Percentiles rank a stretch among this genome's conserved stretches.
phyloP scores from a whole-genome alignment of 2,797 vertebrate species.

The Centroberyx gerrardi region DNA sequence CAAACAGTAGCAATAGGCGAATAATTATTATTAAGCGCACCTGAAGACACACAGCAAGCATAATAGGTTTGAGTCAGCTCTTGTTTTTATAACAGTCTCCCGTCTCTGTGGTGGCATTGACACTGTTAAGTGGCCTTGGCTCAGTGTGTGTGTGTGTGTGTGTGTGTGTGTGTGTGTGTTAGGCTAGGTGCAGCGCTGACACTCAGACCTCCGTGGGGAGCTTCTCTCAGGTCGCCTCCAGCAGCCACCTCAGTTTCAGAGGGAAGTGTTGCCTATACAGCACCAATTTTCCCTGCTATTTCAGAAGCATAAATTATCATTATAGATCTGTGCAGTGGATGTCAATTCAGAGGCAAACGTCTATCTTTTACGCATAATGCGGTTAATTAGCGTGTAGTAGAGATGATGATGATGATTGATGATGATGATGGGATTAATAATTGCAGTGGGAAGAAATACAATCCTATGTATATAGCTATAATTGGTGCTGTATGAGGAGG shows the following conservation, averaged over 20 bases:
- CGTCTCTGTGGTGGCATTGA: constrained; percentile 51
- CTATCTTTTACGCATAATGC: background rate
- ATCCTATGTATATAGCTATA: background rate
- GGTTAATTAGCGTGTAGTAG: background rate
- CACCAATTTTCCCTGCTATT: background rate
- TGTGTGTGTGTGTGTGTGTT: background rate
- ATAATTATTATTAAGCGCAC: constrained; percentile 22
- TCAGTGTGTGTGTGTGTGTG: constrained; percentile 2
- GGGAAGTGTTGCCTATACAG: constrained; percentile 22
- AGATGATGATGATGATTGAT: background rate
- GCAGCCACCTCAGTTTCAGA: constrained; percentile 53
- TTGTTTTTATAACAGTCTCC: background rate
- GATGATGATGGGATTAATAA: background rate
- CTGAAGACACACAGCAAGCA: constrained; percentile 8
- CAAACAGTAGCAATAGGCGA: background rate
- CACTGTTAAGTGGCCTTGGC: constrained; percentile 55
- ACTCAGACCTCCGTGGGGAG: constrained; percentile 26
- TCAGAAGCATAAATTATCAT: background rate
- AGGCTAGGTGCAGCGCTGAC: constrained; percentile 16
- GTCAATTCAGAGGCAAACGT: background rate
- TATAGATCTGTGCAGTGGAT: background rate
- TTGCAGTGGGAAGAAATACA: background rate
- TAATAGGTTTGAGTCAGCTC: too few relatives aligned
- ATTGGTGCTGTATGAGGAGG: background rate
- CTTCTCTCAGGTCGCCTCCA: constrained; percentile 45